Percentiles rank a stretch among this genome's conserved stretches.
Evolutionary conservation across 2,797 vertebrate species (phyloP).

Genomic region (Hyperoplus immaculatus): DNA sequence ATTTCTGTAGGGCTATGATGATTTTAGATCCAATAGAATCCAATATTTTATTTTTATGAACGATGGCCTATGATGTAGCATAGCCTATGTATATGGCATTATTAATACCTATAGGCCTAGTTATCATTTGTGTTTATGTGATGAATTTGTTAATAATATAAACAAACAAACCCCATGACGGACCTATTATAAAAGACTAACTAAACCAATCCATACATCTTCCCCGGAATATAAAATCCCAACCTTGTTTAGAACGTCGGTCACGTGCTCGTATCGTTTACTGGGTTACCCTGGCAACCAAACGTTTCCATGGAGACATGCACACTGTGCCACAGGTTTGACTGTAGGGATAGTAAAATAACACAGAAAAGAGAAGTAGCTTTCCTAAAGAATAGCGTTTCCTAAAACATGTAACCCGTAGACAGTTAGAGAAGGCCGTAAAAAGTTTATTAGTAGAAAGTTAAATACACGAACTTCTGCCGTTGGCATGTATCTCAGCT

Average conservation of each 20-base stretch:
- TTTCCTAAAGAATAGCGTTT: neutral
- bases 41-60: neutral
- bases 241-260: neutral
- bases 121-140: neutral
- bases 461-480: neutral
- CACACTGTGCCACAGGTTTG: slow-evolving; percentile 7
- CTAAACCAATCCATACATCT: too few species aligned
- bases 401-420: accelerated
- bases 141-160: neutral
- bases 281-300: slow-evolving; percentile 38
- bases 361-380: neutral
- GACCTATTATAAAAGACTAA: too few species aligned
- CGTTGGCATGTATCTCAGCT: neutral
- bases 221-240: neutral
- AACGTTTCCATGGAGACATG: slow-evolving; percentile 57
- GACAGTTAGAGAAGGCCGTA: neutral
- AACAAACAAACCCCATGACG: too few species aligned
- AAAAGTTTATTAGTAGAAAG: neutral
- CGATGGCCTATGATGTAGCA: neutral
- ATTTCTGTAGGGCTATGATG: neutral
- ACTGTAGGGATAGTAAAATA: neutral
- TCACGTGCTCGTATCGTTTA: neutral
- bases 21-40: too few species aligned
- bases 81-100: neutral
- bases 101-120: too few species aligned